Percentiles rank a stretch among this genome's conserved stretches.
phyloP scores from a whole-genome alignment of 2,888 invertebrate genomes.

The Cantharis rustica region DNA sequence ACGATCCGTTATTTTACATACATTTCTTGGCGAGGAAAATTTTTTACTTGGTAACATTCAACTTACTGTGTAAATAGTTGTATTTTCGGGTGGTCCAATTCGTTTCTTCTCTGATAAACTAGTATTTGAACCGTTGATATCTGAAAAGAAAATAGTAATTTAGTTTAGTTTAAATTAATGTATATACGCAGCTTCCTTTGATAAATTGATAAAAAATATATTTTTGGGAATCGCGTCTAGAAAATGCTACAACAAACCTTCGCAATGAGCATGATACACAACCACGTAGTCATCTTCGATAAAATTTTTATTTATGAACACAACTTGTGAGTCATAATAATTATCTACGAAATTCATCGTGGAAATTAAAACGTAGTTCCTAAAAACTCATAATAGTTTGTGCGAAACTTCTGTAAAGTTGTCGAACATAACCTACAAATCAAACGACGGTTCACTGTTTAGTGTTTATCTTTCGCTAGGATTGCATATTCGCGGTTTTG shows the following conservation, averaged over 20 bases:
- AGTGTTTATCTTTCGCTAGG: not conserved
- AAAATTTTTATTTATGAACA: constrained; percentile 21
- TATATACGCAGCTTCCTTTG: no score
- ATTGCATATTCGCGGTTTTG: not conserved
- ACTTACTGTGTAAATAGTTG: constrained; percentile 77
- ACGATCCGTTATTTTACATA: not conserved
- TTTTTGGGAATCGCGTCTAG: not conserved
- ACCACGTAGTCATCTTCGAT: constrained; percentile 37
- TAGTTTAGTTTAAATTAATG: no score
- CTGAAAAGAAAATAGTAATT: constrained; percentile 46
- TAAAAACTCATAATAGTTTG: not conserved
- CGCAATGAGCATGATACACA: constrained; percentile 36
- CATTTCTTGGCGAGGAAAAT: no score
- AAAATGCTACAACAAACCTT: constrained; percentile 33
- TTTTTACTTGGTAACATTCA: not conserved
- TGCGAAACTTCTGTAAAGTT: not conserved
- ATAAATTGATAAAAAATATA: not conserved
- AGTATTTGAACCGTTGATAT: constrained; percentile 59
- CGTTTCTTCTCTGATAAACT: constrained; percentile 62
- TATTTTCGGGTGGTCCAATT: constrained; percentile 73
- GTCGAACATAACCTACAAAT: not conserved
- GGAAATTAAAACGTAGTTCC: not conserved
- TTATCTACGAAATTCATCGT: constrained; percentile 47
- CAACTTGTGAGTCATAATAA: constrained; percentile 37
- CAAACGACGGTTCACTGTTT: not conserved